A percentile compares a stretch with the other conserved stretches of the same genome.
Conservation (phyloP, 2,888 invertebrate genomes). For the Biston stratarius region DNA sequence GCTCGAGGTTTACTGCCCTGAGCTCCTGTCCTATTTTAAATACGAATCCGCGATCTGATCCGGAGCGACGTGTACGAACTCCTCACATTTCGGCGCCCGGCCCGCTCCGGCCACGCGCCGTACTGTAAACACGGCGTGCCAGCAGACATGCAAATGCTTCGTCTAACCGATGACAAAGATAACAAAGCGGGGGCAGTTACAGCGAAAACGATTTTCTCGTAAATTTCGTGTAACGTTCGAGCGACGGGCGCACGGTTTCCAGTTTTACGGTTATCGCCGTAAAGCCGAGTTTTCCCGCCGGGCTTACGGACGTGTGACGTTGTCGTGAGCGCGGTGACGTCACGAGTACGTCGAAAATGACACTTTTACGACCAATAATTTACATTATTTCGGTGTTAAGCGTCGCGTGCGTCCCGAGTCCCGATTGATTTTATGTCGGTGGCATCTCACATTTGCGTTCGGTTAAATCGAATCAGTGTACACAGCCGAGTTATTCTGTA, state of each 20-base stretch:
- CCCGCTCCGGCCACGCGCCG: slow-evolving; percentile 32
- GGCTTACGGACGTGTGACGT: slow-evolving; percentile 50
- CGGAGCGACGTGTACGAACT: slow-evolving; percentile 62
- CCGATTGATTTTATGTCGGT: slow-evolving; percentile 85
- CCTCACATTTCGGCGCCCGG: slow-evolving; percentile 50
- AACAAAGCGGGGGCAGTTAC: slow-evolving; percentile 73
- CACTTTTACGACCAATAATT: slow-evolving; percentile 86
- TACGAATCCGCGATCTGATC: slow-evolving; percentile 73
- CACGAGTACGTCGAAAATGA: slow-evolving; percentile 84
- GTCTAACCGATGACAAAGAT: slow-evolving; percentile 76
- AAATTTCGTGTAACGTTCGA: slow-evolving; percentile 54
- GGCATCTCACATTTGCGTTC: slow-evolving; percentile 81
- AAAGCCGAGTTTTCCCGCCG: slow-evolving; percentile 54
- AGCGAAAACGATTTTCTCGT: slow-evolving; percentile 69
- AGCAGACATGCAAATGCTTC: slow-evolving; percentile 68
- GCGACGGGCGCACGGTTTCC: slow-evolving; percentile 49
- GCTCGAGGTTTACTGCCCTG: slow-evolving; percentile 83
- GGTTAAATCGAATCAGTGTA: slow-evolving; percentile 83
- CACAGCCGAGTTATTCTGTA: slow-evolving; percentile 80
- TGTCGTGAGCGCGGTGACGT: slow-evolving; percentile 69
- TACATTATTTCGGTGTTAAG: slow-evolving; percentile 84
- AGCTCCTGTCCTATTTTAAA: slow-evolving; percentile 84
- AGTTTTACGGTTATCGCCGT: slow-evolving; percentile 48
- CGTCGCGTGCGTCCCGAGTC: slow-evolving; percentile 81
- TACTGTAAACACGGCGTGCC: slow-evolving; percentile 30